Evolutionary conservation across 2,113 vertebrate genomes (phyloP).

Genomic region (Stercorarius parasiticus): DNA sequence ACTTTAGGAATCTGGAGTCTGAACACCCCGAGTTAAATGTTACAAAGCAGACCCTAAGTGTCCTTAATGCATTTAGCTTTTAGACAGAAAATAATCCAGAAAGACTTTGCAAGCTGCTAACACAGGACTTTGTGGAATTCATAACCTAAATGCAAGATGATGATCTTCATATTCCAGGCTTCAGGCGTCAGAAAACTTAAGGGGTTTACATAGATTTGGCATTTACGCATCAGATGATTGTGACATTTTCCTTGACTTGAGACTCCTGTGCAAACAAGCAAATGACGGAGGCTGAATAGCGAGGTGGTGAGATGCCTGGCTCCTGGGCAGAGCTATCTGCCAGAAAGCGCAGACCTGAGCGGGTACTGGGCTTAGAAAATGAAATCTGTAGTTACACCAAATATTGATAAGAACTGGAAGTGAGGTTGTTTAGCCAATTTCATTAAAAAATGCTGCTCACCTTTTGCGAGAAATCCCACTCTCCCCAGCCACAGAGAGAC

Average conservation of each 20-base stretch:
- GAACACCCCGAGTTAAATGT: background rate
- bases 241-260: background rate
- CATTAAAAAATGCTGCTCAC: background rate
- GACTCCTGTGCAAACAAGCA: background rate
- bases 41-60: background rate
- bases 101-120: background rate
- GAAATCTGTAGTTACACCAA: background rate
- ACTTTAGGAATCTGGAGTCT: background rate
- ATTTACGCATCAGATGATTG: fast-evolving
- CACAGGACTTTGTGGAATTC: background rate
- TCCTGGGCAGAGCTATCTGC: background rate
- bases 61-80: background rate
- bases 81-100: background rate
- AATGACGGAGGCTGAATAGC: background rate
- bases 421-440: background rate
- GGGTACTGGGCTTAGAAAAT: background rate
- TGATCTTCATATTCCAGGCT: background rate
- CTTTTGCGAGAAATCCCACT: background rate
- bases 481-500: background rate
- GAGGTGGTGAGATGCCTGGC: background rate
- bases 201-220: background rate
- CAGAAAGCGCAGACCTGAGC: background rate
- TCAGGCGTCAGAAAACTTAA: background rate
- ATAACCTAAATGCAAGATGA: background rate
- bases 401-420: background rate